A percentile compares a stretch with the other conserved stretches of the same genome.
These are phyloP conservation scores for Anoplius nigerrimus DNA, from an alignment of 2,888 invertebrate species.

Conservation along the genomic window DNA sequence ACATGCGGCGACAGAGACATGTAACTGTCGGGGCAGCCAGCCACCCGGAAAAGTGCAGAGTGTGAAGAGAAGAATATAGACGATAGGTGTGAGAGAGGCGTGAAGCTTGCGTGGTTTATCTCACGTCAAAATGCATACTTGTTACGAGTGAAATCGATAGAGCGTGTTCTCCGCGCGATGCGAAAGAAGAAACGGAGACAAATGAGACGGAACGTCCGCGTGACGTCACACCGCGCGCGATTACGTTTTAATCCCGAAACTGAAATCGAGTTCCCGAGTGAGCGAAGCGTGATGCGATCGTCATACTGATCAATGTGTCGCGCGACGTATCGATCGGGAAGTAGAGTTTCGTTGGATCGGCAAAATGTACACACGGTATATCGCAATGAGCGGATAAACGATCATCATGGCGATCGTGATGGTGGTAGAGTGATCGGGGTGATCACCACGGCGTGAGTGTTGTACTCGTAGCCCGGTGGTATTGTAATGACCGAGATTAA, in stretches of 20 bases:
- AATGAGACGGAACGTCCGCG: no score
- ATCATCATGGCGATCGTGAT: constrained; percentile 62
- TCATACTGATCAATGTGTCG: not conserved
- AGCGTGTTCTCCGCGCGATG: not conserved
- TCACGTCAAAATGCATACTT: constrained; percentile 12
- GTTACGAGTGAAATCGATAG: not conserved
- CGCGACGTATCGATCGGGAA: not conserved
- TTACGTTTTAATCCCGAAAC: no score
- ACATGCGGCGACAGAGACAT: not conserved
- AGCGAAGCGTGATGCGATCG: no score
- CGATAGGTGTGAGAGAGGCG: constrained; percentile 14
- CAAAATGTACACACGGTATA: not conserved
- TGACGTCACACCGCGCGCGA: no score
- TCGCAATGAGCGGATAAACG: constrained; percentile 1
- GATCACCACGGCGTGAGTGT: constrained; percentile 68
- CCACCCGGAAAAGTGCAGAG: not conserved
- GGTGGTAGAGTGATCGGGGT: constrained; percentile 68
- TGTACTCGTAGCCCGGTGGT: constrained; percentile 71
- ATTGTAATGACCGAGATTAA: constrained; percentile 74
- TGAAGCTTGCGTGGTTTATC: constrained; percentile 11
- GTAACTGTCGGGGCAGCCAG: not conserved
- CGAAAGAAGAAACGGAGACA: not conserved
- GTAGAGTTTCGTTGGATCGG: not conserved
- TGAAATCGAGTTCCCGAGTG: no score
- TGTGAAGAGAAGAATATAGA: constrained; percentile 6